Conservation (phyloP, 2,888 invertebrate species). For the Junonia oenone region DNA sequence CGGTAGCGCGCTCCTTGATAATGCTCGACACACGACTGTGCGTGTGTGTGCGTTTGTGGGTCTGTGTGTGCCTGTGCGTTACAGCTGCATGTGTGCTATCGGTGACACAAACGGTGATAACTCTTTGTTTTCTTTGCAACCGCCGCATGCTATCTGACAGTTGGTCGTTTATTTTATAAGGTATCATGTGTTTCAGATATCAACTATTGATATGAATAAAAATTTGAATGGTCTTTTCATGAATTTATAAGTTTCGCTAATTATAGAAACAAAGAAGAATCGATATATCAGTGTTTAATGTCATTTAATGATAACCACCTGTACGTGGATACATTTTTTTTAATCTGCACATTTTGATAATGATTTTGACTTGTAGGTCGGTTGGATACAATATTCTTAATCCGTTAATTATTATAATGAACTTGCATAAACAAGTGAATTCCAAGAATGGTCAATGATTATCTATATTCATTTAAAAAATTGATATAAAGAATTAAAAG, state of each 20-base stretch:
- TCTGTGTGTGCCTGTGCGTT: conserved; percentile 12
- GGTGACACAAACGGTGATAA: conserved; percentile 47
- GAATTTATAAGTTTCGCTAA: neutral
- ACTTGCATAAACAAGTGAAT: too few species aligned
- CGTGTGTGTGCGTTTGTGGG: conserved; percentile 17
- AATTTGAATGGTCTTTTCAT: neutral
- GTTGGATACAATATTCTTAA: too few species aligned
- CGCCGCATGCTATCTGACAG: conserved; percentile 51
- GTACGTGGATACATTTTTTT: too few species aligned
- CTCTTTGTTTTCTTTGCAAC: conserved; percentile 65
- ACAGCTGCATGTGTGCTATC: conserved; percentile 33
- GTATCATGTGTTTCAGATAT: conserved; percentile 33
- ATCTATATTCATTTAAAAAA: too few species aligned
- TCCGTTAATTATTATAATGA: too few species aligned
- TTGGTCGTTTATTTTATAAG: conserved; percentile 54
- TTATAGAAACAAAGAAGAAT: neutral
- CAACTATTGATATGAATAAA: conserved; percentile 1
- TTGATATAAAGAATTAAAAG: too few species aligned
- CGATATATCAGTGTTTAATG: too few species aligned
- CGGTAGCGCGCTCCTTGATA: conserved; percentile 42
- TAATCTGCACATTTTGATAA: too few species aligned
- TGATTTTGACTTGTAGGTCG: too few species aligned
- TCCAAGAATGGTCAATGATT: too few species aligned
- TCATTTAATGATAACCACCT: too few species aligned
- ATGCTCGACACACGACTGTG: conserved; percentile 27